Evolutionary conservation across 2,888 invertebrate species (phyloP).

Genomic region (Aphelenchoides bicaudatus): DNA sequence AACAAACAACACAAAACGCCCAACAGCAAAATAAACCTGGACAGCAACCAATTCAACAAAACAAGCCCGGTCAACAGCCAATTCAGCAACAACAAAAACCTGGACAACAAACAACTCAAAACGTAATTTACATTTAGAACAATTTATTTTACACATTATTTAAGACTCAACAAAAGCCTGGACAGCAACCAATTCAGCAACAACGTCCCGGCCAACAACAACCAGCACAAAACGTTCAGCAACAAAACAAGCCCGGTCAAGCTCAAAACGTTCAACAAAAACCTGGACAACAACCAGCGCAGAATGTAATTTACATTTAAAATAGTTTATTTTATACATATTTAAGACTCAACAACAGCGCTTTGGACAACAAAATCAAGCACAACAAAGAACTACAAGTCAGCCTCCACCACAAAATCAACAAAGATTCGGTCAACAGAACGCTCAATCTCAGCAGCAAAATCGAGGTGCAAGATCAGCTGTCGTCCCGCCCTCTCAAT

Average conservation of each 20-base stretch:
- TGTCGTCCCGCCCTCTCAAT: neutral
- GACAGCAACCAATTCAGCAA: slow-evolving; percentile 20
- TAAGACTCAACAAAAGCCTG: slow-evolving; percentile 19
- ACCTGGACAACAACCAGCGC: slow-evolving; percentile 18
- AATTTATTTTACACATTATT: too few species aligned
- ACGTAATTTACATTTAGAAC: neutral
- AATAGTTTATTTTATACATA: too few species aligned
- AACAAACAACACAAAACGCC: neutral
- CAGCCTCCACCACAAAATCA: slow-evolving; percentile 21
- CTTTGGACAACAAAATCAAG: slow-evolving; percentile 21
- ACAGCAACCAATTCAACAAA: slow-evolving; percentile 21
- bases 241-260: slow-evolving; percentile 20
- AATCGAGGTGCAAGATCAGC: slow-evolving; percentile 17
- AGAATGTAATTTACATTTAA: neutral
- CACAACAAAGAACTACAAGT: slow-evolving; percentile 2
- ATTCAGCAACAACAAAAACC: slow-evolving; percentile 23
- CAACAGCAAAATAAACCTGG: slow-evolving; percentile 11
- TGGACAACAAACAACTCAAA: slow-evolving; percentile 17
- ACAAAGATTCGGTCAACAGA: slow-evolving; percentile 15
- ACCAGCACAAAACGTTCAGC: slow-evolving; percentile 23
- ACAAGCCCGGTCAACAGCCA: slow-evolving; percentile 25
- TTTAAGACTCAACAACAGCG: slow-evolving; percentile 20
- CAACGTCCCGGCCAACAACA: slow-evolving; percentile 20
- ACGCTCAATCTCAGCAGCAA: slow-evolving; percentile 24
- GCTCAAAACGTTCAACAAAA: slow-evolving; percentile 14